These are phyloP conservation scores for Acrobasis consociella DNA, from an alignment of 2,888 invertebrate species.

Conservation along the genomic window DNA sequence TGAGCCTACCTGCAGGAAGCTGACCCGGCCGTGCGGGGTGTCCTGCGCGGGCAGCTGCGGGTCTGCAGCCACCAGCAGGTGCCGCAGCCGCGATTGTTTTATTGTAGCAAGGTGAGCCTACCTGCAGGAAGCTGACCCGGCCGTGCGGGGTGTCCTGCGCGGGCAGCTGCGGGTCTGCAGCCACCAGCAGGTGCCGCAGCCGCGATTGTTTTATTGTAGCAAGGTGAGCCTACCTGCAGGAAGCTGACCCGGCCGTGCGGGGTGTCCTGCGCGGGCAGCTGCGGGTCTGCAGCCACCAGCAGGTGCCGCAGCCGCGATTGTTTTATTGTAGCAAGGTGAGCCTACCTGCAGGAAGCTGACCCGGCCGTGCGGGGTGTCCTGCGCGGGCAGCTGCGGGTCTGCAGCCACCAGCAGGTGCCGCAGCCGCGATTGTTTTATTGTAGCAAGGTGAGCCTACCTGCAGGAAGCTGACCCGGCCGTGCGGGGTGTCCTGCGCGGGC, in stretches of 20 bases:
- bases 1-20: slow-evolving; percentile 84
- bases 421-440: too few relatives aligned
- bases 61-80: slow-evolving; percentile 94
- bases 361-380: slow-evolving; percentile 88
- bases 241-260: slow-evolving; percentile 90
- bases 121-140: slow-evolving; percentile 87
- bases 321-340: too few relatives aligned
- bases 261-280: slow-evolving; percentile 86
- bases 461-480: slow-evolving; percentile 89
- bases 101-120: too few relatives aligned
- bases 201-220: too few relatives aligned
- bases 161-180: slow-evolving; percentile 90
- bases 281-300: slow-evolving; percentile 92
- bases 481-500: slow-evolving; percentile 85
- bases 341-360: slow-evolving; percentile 87
- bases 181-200: slow-evolving; percentile 90
- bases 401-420: slow-evolving; percentile 92
- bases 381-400: slow-evolving; percentile 89
- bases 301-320: slow-evolving; percentile 85
- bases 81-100: slow-evolving; percentile 72
- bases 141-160: slow-evolving; percentile 88
- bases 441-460: slow-evolving; percentile 72
- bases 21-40: slow-evolving; percentile 89
- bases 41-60: slow-evolving; percentile 86
- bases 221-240: slow-evolving; percentile 77